Evolutionary conservation across 1,140 invertebrate species (phyloP), one percentile per base, ranked within the genome.

Genomic region (Coptotermes formosanus): DNA sequence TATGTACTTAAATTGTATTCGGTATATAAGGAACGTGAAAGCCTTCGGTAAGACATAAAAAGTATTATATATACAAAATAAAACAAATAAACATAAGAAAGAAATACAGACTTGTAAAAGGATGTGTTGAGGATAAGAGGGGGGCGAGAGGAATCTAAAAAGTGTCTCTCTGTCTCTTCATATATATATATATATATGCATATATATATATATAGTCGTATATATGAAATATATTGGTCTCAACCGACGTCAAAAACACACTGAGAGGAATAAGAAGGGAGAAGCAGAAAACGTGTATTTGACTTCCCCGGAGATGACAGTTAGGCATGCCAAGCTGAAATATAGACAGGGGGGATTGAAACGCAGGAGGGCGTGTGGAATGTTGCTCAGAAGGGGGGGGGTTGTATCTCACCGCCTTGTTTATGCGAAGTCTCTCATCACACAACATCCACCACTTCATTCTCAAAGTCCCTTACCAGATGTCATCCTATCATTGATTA

Each of bases 341-440:
- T 75, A 75, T 75, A 16, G 64, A 75, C 64, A 75, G 25, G 64
- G 64, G 64, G 64, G 25, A 30, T n/a, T 75, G 64, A 30, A 75
- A 75, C 25, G 64, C 7, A 75, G 25, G 64, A 30, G 64, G 64
- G 64, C 7, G 64, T 75, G n/a, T 75, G 64, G 64, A 75, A 75
- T 75, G 64, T 30, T 75, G 64, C 64, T 30, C 64, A 75, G 25
- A 25, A 38, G 38, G 38, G 38, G 38, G n/a, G 64, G n/a, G 52
- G 64, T n/a, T 75, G n/a, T 30, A 30, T 75, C 25, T 30, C 64
- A 30, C 64, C 64, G 64, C 64, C 64, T 75, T 75, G 64, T 75
- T 75, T 75, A 75, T 75, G 64, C 64, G 64, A 75, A 75, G 64
- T 75, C 64, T 75, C 64, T 75, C 64, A 30, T 30, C 64, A 75